Evolutionary conservation across 2,888 invertebrate species (phyloP).

Genomic region (Oxystoma pomonae): DNA sequence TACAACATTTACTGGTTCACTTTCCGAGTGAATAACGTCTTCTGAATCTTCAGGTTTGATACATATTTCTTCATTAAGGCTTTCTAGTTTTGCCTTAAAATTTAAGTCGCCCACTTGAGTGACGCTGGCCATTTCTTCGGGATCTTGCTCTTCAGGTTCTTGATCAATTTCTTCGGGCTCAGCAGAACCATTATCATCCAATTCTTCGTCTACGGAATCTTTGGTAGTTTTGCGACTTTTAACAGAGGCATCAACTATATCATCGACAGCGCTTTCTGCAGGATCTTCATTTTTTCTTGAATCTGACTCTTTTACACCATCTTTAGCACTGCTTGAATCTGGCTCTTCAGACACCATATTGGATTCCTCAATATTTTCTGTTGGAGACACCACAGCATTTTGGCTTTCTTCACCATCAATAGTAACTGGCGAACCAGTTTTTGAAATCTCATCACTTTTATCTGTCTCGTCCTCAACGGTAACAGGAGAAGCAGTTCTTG

Average conservation of each 20-base stretch:
- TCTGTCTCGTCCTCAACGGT: neutral
- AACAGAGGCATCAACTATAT: neutral
- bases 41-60: conserved; percentile 12
- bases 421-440: neutral
- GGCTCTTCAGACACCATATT: no score
- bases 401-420: neutral
- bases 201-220: conserved; percentile 7
- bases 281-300: neutral
- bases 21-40: neutral
- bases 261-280: conserved; percentile 4
- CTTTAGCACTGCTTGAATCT: no score
- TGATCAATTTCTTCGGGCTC: conserved; percentile 7
- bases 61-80: neutral
- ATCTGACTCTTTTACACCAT: neutral
- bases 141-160: conserved; percentile 5
- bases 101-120: no score
- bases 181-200: conserved; percentile 2
- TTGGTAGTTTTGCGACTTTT: neutral
- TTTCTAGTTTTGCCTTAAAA: no score
- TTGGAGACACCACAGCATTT: neutral
- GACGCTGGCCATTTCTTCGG: neutral
- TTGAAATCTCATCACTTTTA: neutral
- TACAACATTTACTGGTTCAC: conserved; percentile 5
- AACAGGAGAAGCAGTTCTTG: neutral
- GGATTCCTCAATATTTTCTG: conserved; percentile 9